Conservation (phyloP, 2,888 invertebrate genomes). For the Xiphydria camelus region DNA sequence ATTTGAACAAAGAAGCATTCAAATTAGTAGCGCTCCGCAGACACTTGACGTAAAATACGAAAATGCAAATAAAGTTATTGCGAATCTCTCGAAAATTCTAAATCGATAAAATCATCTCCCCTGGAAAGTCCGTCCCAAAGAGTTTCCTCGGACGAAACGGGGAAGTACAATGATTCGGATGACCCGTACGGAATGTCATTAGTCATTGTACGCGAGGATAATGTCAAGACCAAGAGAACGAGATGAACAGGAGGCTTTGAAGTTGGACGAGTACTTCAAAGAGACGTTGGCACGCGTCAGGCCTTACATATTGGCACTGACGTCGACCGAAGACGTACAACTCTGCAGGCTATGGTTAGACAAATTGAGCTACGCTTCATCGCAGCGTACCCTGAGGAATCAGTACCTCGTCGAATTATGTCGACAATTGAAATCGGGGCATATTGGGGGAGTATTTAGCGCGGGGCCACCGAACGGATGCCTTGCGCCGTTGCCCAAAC, state of each 20-base stretch:
- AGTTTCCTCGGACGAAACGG: constrained; percentile 13
- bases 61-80: too few relatives aligned
- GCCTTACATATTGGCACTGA: constrained; percentile 35
- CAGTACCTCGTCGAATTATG: constrained; percentile 44
- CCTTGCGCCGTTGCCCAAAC: constrained; percentile 27
- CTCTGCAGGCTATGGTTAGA: constrained; percentile 47
- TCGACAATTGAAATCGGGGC: constrained; percentile 37
- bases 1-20: too few relatives aligned
- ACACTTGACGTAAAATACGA: too few relatives aligned
- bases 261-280: constrained; percentile 42
- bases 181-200: neutral
- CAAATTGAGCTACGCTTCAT: constrained; percentile 33
- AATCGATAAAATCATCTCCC: neutral
- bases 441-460: constrained; percentile 34
- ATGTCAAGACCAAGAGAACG: constrained; percentile 35
- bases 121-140: neutral
- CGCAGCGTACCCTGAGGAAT: constrained; percentile 45
- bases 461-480: constrained; percentile 37
- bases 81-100: too few relatives aligned
- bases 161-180: constrained; percentile 1
- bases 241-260: constrained; percentile 35
- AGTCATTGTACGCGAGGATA: neutral
- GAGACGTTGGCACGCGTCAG: constrained; percentile 34
- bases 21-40: too few relatives aligned
- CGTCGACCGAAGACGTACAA: constrained; percentile 24